Evolutionary conservation across 1,140 invertebrate genomes (phyloP), one percentile per base, ranked within the genome.

Genomic region (Phymastichus coffea): DNA sequence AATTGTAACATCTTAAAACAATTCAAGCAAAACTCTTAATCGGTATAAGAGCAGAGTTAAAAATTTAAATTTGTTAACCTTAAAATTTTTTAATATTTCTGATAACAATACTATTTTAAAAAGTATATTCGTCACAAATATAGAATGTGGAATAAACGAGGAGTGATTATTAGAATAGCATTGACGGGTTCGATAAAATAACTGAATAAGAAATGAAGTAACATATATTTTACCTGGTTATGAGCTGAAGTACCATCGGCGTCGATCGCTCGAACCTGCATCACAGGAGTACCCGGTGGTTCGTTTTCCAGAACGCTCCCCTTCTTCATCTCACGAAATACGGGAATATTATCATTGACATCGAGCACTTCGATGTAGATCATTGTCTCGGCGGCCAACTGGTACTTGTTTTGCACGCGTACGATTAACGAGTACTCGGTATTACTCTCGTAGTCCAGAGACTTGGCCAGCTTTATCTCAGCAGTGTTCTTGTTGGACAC

Each of bases 331-430:
- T 92, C 89, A 9, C 83, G 87, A 70, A 94, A 95, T 59, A 85
- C 85, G 0, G 93, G 93, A 64, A 92, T 90, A 68, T 93, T 91
- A 71, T 95, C 93, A 66, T 95, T 95, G 0, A 93, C 92, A 68
- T 95, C 93, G 68, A 86, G 80, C 1, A 94, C 82, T 69, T 88
- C 84, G 20, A 95, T 88, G 56, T 86, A 86, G 4, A 95, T 83
- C 38, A 85, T 84, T 4, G 87, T 89, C 78, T 92, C 90, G 8
- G 89, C 85, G 7, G 86, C 88, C 68, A 93, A 76, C 68, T 87
- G 86, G 69, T 88, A 89, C 68, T 91, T 91, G 74, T 95, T 95
- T 78, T 84, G 80, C 54, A 91, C 91, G 66, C 89, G 83, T 63
- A 95, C 86, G 33, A 91, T 92, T 17, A 95, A 79, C 3, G 86